Percentiles rank a stretch among this genome's conserved stretches.
These are phyloP conservation scores for Notolabrus celidotus DNA, from an alignment of 2,797 vertebrate genomes.

Conservation along the genomic window DNA sequence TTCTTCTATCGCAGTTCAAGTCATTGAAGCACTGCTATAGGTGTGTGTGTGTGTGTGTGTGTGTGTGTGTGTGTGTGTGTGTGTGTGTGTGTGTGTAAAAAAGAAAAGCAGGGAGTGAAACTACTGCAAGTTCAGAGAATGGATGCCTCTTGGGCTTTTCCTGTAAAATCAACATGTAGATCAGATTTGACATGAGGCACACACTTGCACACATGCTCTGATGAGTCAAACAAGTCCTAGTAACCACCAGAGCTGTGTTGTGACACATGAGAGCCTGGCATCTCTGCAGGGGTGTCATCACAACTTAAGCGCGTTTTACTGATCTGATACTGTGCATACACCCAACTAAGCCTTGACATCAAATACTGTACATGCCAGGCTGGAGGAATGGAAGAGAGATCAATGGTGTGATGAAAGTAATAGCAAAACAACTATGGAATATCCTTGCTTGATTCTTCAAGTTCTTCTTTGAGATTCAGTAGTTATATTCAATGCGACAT, in stretches of 20 bases:
- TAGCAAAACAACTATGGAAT: not conserved
- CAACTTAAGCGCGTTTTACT: conserved; percentile 54
- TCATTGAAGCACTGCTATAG: conserved; percentile 4
- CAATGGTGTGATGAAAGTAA: conserved; percentile 7
- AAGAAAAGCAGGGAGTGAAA: conserved; percentile 9
- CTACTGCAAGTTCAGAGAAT: conserved; percentile 12
- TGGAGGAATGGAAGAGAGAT: conserved; percentile 9
- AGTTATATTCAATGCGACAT: not conserved
- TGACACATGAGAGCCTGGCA: conserved; percentile 63
- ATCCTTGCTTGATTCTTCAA: not conserved
- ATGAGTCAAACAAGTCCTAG: conserved; percentile 58
- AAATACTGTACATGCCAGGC: conserved; percentile 23
- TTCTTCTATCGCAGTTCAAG: conserved; percentile 19
- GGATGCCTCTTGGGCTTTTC: conserved; percentile 9
- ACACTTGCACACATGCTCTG: conserved; percentile 20
- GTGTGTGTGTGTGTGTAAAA: conserved; percentile 6
- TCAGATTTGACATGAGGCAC: conserved; percentile 28
- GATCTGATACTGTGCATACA: conserved; percentile 39
- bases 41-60: conserved; percentile 14
- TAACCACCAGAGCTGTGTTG: conserved; percentile 50
- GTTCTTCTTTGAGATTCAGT: conserved; percentile 10
- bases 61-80: conserved; percentile 2
- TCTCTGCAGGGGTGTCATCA: conserved; percentile 73
- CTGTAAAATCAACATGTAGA: conserved; percentile 14
- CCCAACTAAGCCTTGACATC: conserved; percentile 10